A percentile compares a stretch with the other conserved stretches of the same genome.
Conservation (phyloP, 2,797 vertebrate species). For the Gambusia yucatana region DNA sequence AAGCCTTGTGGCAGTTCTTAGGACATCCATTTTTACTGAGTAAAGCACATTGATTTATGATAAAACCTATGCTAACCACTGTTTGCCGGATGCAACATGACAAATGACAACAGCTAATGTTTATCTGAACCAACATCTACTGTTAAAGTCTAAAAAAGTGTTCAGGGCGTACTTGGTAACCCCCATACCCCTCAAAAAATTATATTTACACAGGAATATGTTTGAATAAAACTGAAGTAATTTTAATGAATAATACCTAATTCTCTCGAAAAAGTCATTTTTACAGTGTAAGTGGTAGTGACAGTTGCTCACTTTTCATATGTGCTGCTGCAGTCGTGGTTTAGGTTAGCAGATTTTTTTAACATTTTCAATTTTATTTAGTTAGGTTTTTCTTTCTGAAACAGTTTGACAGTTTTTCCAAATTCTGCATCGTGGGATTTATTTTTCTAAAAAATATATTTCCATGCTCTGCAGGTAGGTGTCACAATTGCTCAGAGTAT, state of each 20-base stretch:
- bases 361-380: constrained; percentile 47
- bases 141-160: background rate
- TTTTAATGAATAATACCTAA: background rate
- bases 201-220: background rate
- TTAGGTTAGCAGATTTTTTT: constrained; percentile 39
- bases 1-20: background rate
- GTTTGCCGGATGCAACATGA: background rate
- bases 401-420: constrained; percentile 16
- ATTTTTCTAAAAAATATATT: constrained; percentile 74
- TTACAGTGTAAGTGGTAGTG: constrained; percentile 20
- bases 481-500: constrained; percentile 97
- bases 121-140: background rate
- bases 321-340: constrained; percentile 20
- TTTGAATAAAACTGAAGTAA: background rate
- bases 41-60: background rate
- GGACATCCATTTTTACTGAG: background rate
- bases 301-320: constrained; percentile 26
- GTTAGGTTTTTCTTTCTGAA: background rate
- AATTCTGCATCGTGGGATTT: constrained; percentile 45
- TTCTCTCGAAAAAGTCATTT: background rate
- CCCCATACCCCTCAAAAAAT: no score
- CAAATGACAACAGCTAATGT: background rate
- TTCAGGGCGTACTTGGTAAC: background rate
- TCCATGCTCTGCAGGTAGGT: constrained; percentile 96
- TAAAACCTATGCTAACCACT: background rate